Evolutionary conservation across 2,113 vertebrate species (phyloP), one percentile per base, ranked within the genome.

Genomic region (Nothocercus nigrocapillus): DNA sequence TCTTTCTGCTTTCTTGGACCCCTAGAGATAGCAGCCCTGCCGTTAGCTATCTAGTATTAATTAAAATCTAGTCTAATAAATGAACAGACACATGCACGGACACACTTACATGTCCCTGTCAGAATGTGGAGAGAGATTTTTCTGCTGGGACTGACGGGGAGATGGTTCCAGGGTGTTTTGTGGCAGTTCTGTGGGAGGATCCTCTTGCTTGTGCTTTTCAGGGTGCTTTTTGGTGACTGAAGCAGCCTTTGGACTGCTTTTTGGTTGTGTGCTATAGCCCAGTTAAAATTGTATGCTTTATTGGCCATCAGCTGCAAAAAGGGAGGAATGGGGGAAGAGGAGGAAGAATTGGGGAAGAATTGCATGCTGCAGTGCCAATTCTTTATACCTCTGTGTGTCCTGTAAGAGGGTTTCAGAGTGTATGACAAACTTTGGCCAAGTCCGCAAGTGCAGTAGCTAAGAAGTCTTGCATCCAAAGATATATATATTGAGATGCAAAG

Each of bases 31-130:
- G 36, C 42, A 64, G 15, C 7, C 18, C 32, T 68, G 51, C 56
- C 22, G 75, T 84, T 47, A 59, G 40, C 72, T n/a, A 59, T 38
- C 18, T 72, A 51, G 11, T 67, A 58, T 67, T 72, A n/a, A 72
- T 89, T 89, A 85, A 88, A 96, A 63, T 72, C 11, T 58, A 34
- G 7, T 79, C 38, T 73, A 61, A 80, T 68, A 53, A 61, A 67
- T 49, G 18, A 77, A 34, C 38, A 14, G 5, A 42, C 1, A 2
- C 4, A 5, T 24, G 62, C 22, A 73, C 36, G 69, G 76, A 9
- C 9, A 15, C 0, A 0, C 19, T 21, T 27, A 20, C 2, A 2
- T 3, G 21, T 53, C 13, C 11, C 22, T 40, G 1, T 56, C 73
- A 69, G 68, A 62, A 40, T 32, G 30, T 3, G 13, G 25, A 38